Percentiles rank a stretch among this genome's conserved stretches.
Evolutionary conservation across 2,888 invertebrate genomes (phyloP).

Genomic region (Helleia helle): DNA sequence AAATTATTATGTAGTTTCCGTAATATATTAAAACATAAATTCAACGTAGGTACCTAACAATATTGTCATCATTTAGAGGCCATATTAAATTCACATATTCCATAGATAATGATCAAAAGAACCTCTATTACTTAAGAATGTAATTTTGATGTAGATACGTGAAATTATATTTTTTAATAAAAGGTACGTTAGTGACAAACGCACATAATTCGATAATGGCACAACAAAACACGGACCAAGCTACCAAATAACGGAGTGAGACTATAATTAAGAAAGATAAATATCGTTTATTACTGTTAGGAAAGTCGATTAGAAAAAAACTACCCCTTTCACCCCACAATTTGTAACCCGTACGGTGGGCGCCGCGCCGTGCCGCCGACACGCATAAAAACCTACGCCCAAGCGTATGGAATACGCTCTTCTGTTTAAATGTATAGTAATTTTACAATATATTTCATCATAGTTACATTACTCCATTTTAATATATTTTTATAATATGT

Average conservation of each 20-base stretch:
- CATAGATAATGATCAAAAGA: not conserved
- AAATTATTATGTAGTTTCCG: too few species aligned
- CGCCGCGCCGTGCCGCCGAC: slow-evolving; percentile 55
- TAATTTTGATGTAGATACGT: too few species aligned
- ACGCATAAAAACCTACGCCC: slow-evolving; percentile 56
- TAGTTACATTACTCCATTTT: too few species aligned
- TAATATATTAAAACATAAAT: too few species aligned
- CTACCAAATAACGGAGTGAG: slow-evolving; percentile 63
- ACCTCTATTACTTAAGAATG: too few species aligned
- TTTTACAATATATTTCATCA: too few species aligned
- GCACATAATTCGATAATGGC: slow-evolving; percentile 67
- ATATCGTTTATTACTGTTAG: slow-evolving; percentile 74
- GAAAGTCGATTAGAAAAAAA: slow-evolving; percentile 73
- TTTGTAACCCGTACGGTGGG: slow-evolving; percentile 74
- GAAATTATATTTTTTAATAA: slow-evolving; percentile 7
- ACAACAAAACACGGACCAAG: slow-evolving; percentile 60
- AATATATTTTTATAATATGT: too few species aligned
- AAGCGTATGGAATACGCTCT: slow-evolving; percentile 34
- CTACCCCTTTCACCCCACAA: slow-evolving; percentile 74
- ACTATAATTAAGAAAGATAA: slow-evolving; percentile 74
- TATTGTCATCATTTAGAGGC: too few species aligned
- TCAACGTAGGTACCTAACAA: too few species aligned
- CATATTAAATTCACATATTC: too few species aligned
- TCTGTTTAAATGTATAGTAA: not conserved
- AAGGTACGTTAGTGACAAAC: slow-evolving; percentile 45